These are phyloP conservation scores for Diplodus puntazzo DNA, from an alignment of 2,797 vertebrate species.

Conservation along the genomic window DNA sequence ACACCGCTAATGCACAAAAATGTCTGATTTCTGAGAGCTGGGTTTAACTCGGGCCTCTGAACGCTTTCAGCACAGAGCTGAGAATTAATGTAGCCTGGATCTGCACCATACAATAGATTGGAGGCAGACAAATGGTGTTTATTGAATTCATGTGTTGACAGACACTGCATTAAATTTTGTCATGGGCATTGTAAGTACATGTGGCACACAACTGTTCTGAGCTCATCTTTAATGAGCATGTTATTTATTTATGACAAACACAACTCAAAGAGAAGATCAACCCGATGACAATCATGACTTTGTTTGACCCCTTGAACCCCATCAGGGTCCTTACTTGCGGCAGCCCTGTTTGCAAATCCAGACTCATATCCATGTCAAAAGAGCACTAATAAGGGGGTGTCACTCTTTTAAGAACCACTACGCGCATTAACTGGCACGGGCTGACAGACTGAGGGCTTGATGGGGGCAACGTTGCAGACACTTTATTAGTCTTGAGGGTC, in stretches of 20 bases:
- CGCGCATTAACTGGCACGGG: conserved; percentile 33
- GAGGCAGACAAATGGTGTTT: conserved; percentile 44
- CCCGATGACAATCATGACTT: conserved; percentile 16
- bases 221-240: conserved; percentile 30
- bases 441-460: conserved; percentile 28
- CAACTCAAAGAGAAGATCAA: conserved; percentile 9
- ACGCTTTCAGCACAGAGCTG: conserved; percentile 34
- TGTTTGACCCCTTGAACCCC: conserved; percentile 22
- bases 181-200: conserved; percentile 12
- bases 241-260: conserved; percentile 30
- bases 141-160: conserved; percentile 55
- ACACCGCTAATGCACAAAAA: conserved; percentile 22
- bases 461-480: conserved; percentile 33
- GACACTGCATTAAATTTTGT: conserved; percentile 16
- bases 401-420: conserved; percentile 23
- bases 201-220: conserved; percentile 27
- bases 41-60: conserved; percentile 27
- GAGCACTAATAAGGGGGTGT: conserved; percentile 17
- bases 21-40: conserved; percentile 13
- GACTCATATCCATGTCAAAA: conserved; percentile 21
- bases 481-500: conserved; percentile 49
- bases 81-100: conserved; percentile 29
- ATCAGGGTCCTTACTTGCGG: conserved; percentile 7
- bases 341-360: conserved; percentile 24
- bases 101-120: conserved; percentile 42